Conservation (phyloP, 2,888 invertebrate genomes). For the Euclidia mi region DNA sequence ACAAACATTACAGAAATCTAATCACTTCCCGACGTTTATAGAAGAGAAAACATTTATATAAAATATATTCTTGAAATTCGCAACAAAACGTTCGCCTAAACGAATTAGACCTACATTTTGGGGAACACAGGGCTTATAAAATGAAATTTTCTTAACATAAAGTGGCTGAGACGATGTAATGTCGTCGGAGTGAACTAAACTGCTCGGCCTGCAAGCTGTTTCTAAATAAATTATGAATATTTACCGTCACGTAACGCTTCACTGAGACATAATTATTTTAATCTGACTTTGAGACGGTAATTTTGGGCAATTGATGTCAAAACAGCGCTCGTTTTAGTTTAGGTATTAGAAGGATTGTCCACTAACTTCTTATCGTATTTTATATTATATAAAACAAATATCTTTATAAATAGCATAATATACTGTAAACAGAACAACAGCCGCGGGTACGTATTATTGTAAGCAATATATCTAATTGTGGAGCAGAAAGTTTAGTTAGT, state of each 20-base stretch:
- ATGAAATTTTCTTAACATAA: conserved; percentile 82
- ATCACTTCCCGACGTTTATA: conserved; percentile 40
- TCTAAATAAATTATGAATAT: conserved; percentile 87
- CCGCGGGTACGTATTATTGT: not conserved
- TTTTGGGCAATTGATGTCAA: conserved; percentile 80
- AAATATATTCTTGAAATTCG: conserved; percentile 57
- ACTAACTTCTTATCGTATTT: too few relatives aligned
- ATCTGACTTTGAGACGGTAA: conserved; percentile 80
- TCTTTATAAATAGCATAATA: too few relatives aligned
- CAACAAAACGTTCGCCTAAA: conserved; percentile 62
- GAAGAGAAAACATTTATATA: conserved; percentile 43
- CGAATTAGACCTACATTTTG: conserved; percentile 75
- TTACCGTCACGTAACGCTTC: conserved; percentile 83
- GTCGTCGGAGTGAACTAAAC: conserved; percentile 71
- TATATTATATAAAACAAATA: too few relatives aligned
- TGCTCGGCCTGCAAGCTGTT: conserved; percentile 71
- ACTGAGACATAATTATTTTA: conserved; percentile 85
- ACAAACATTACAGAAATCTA: conserved; percentile 41
- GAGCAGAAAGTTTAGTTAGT: conserved; percentile 7
- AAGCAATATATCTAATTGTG: not conserved
- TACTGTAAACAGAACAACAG: not conserved
- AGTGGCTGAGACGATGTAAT: conserved; percentile 77
- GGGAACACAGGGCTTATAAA: conserved; percentile 76
- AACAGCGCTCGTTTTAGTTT: conserved; percentile 65
- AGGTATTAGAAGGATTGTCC: too few relatives aligned